Evolutionary conservation across 2,888 invertebrate species (phyloP).

Genomic region (Hirtodrosophila alboralis): DNA sequence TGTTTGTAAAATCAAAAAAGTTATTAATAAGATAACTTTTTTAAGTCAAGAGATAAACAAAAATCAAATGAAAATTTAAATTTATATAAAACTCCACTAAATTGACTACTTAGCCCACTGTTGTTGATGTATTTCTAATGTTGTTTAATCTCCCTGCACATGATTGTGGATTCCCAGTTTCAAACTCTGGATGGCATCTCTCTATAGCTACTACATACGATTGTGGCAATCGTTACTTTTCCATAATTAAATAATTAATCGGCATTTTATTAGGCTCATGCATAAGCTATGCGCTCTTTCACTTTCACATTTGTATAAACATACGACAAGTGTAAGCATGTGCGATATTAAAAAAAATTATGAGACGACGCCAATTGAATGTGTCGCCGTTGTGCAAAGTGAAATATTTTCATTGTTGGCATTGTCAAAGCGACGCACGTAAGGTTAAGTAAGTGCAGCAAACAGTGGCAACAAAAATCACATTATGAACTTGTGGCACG

Average conservation of each 20-base stretch:
- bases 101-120: no score
- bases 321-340: conserved; percentile 25
- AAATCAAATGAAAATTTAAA: no score
- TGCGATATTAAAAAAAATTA: conserved; percentile 63
- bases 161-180: not conserved
- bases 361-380: conserved; percentile 61
- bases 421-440: conserved; percentile 55
- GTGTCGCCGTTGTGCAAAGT: conserved; percentile 48
- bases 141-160: no score
- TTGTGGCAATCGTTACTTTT: conserved; percentile 52
- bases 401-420: conserved; percentile 41
- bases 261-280: conserved; percentile 59
- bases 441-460: conserved; percentile 57
- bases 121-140: no score
- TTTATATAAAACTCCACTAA: no score
- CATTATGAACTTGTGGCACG: conserved; percentile 44
- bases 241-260: conserved; percentile 69
- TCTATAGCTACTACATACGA: conserved; percentile 5
- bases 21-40: no score
- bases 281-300: conserved; percentile 54
- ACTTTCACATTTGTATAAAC: conserved; percentile 61
- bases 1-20: no score
- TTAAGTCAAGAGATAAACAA: no score
- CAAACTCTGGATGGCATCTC: conserved; percentile 3
- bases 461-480: conserved; percentile 8